Evolutionary conservation across 2,797 vertebrate species (phyloP).

Genomic region (Falco rusticolus): DNA sequence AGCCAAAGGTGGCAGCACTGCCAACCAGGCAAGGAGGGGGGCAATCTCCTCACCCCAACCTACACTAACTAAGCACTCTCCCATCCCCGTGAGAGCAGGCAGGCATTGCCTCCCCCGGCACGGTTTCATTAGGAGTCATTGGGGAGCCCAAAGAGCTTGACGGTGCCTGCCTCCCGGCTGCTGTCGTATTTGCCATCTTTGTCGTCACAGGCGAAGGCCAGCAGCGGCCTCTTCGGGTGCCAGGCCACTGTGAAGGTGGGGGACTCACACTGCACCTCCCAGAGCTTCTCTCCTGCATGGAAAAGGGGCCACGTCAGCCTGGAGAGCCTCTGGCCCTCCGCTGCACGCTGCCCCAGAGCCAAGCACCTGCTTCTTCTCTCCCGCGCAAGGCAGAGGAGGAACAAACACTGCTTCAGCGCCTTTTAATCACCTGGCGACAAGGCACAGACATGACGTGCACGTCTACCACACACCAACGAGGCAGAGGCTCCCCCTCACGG

Average conservation of each 20-base stretch:
- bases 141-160: constrained; percentile 96
- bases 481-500: constrained; percentile 27
- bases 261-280: constrained; percentile 98
- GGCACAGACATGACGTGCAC: background rate
- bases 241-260: constrained; percentile 97
- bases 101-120: fast-evolving
- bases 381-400: background rate
- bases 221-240: constrained; percentile 94
- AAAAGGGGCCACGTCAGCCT: background rate
- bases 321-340: background rate
- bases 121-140: constrained; percentile 85
- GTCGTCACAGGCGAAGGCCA: constrained; percentile 97
- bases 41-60: background rate
- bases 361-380: background rate
- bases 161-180: constrained; percentile 94
- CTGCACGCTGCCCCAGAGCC: background rate
- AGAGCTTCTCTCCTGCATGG: constrained; percentile 91
- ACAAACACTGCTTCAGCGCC: background rate
- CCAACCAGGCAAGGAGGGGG: background rate
- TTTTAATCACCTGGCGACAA: constrained; percentile 1
- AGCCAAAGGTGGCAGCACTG: background rate
- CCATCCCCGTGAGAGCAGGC: background rate
- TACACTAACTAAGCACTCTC: background rate
- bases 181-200: constrained; percentile 98
- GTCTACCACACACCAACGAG: background rate